Conservation (phyloP, 2,113 vertebrate species). For the Sinocyclocheilus maitianheensis region DNA sequence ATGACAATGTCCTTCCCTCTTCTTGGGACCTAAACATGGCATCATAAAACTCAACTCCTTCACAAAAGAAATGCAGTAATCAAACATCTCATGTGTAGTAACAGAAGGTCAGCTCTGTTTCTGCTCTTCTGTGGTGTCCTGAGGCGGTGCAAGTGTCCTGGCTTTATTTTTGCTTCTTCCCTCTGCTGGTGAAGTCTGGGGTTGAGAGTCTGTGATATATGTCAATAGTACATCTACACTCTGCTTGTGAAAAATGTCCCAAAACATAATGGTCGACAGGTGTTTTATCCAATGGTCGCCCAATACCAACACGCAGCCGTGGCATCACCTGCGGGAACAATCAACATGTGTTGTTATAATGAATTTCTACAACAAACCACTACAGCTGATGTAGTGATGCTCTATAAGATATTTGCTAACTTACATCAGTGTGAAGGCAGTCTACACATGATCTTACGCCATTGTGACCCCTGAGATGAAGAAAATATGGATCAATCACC, state of each 20-base stretch:
- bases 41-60: background rate
- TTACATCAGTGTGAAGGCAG: constrained; percentile 80
- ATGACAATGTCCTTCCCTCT: background rate
- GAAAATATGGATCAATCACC: background rate
- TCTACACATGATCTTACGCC: constrained; percentile 86
- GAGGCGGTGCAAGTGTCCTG: background rate
- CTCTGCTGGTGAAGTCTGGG: constrained; percentile 63
- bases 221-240: constrained; percentile 78
- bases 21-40: background rate
- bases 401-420: constrained; percentile 46
- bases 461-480: constrained; percentile 79
- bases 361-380: background rate
- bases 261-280: constrained; percentile 78
- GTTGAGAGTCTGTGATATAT: constrained; percentile 67
- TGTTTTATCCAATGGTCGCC: constrained; percentile 66
- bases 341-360: background rate
- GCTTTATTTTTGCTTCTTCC: constrained; percentile 53
- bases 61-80: background rate
- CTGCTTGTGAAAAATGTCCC: constrained; percentile 73
- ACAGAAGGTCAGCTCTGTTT: constrained; percentile 35
- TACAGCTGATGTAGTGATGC: background rate
- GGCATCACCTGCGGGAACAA: constrained; percentile 77
- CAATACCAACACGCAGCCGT: constrained; percentile 81
- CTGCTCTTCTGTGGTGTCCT: constrained; percentile 46
- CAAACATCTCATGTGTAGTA: background rate